Evolutionary conservation across 53 echinoderm and acorn worm species (phyloP).

Genomic region (Stichopus horrens): DNA sequence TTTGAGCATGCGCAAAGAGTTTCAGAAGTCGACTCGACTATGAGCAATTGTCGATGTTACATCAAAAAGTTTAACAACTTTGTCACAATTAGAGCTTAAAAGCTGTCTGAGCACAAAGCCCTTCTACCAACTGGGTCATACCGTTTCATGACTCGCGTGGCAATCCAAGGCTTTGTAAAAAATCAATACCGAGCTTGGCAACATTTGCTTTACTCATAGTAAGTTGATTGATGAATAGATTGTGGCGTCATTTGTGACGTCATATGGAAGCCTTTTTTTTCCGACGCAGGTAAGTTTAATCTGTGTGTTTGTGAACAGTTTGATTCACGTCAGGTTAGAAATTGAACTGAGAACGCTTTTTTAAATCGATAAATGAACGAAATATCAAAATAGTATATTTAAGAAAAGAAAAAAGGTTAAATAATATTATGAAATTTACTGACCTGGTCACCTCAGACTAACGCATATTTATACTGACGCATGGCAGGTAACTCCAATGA

Average conservation of each 20-base stretch:
- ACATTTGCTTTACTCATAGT: background rate
- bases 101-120: background rate
- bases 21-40: background rate
- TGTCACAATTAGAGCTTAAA: background rate
- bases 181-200: background rate
- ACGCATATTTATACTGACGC: no score
- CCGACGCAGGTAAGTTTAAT: no score
- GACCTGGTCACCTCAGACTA: no score
- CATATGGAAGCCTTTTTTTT: background rate
- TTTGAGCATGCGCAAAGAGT: background rate
- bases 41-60: background rate
- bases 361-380: no score
- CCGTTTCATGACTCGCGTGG: background rate
- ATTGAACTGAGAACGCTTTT: no score
- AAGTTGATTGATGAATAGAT: background rate
- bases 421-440: no score
- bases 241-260: background rate
- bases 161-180: background rate
- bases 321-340: no score
- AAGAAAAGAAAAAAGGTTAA: no score
- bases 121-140: conserved; percentile 8
- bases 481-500: no score
- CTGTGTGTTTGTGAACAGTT: no score
- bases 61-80: background rate
- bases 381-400: no score